Percentiles rank a stretch among this genome's conserved stretches.
These are phyloP conservation scores for Drosophila nasuta DNA, from an alignment of 1,140 invertebrate genomes.

Conservation along the genomic window DNA sequence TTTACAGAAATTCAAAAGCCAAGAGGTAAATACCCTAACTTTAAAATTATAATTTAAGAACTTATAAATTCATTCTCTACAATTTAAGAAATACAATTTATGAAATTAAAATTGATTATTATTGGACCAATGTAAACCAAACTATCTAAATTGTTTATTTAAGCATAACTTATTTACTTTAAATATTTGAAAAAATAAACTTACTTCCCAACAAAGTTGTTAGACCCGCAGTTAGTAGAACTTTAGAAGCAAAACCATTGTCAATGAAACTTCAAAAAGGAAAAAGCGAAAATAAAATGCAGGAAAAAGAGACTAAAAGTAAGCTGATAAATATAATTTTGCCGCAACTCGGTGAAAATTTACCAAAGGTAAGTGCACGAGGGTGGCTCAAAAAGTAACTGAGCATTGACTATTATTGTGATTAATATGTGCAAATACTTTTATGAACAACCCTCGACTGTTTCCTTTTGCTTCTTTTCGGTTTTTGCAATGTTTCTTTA, in stretches of 20 bases:
- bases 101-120: background rate
- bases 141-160: no score
- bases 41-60: background rate
- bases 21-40: slow-evolving; percentile 10
- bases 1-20: slow-evolving; percentile 30
- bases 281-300: slow-evolving; percentile 47
- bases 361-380: slow-evolving; percentile 50
- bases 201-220: background rate
- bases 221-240: background rate
- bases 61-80: background rate
- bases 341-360: slow-evolving; percentile 32
- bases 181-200: background rate
- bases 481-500: slow-evolving; percentile 15
- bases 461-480: slow-evolving; percentile 1
- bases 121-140: no score
- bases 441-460: background rate
- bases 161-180: background rate
- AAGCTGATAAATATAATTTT: slow-evolving; percentile 74
- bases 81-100: background rate
- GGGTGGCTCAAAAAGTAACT: slow-evolving; percentile 10
- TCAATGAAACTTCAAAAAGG: slow-evolving; percentile 62
- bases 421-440: background rate
- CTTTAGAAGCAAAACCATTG: slow-evolving; percentile 54
- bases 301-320: slow-evolving; percentile 59
- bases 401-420: background rate